phyloP scores from a whole-genome alignment of 2,888 invertebrate genomes.

The Aphodius sticticus region DNA sequence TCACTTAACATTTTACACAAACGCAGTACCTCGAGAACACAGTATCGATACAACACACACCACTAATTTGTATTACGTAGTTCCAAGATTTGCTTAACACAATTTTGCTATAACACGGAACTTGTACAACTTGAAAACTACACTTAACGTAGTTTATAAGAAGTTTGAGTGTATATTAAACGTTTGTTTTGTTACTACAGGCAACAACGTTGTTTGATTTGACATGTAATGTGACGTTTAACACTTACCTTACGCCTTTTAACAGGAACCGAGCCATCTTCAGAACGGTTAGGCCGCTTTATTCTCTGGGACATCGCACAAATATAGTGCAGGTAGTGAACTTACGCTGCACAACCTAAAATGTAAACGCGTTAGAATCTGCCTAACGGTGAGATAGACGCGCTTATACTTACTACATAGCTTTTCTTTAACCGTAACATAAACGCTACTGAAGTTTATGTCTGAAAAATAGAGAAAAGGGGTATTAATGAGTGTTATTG shows the following conservation, averaged over 20 bases:
- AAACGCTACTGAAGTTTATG: slow-evolving; percentile 53
- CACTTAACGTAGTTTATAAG: neutral
- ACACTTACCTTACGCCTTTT: slow-evolving; percentile 79
- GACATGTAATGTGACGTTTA: slow-evolving; percentile 16
- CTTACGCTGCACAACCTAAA: slow-evolving; percentile 56
- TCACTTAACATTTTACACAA: no score
- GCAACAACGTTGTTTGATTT: neutral
- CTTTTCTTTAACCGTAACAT: slow-evolving; percentile 59
- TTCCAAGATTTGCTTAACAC: no score
- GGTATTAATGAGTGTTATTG: slow-evolving; percentile 7
- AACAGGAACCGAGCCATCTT: slow-evolving; percentile 73
- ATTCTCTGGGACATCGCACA: slow-evolving; percentile 78
- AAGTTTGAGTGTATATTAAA: neutral
- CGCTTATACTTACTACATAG: slow-evolving; percentile 67
- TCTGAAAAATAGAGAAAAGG: slow-evolving; percentile 50
- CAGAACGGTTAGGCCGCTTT: slow-evolving; percentile 76
- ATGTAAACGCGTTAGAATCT: slow-evolving; percentile 20
- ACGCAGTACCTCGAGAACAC: no score
- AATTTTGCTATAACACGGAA: no score
- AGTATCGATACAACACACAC: no score
- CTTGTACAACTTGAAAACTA: no score
- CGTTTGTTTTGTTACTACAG: neutral
- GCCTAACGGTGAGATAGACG: slow-evolving; percentile 15
- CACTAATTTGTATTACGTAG: no score
- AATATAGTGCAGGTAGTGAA: slow-evolving; percentile 55